phyloP scores from a whole-genome alignment of 1,140 invertebrate species.

The Hypsibius dujardini region DNA sequence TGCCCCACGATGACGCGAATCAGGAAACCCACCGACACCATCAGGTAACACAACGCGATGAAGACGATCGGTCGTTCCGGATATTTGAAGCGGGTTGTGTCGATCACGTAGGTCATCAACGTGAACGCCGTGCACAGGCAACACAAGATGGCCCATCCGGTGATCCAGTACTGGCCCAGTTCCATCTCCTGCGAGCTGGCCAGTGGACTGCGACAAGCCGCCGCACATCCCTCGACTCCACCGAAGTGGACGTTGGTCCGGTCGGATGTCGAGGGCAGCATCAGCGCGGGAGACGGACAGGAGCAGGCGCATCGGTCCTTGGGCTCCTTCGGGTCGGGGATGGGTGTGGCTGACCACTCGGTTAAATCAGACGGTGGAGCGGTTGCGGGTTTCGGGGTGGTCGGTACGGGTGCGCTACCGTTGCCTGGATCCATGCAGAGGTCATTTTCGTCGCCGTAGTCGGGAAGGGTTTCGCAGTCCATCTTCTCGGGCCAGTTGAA shows the following conservation, averaged over 20 bases:
- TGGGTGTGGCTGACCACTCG: slow-evolving; percentile 28
- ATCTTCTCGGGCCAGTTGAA: slow-evolving; percentile 90
- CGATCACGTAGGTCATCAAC: slow-evolving; percentile 55
- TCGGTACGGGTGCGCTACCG: slow-evolving; percentile 28
- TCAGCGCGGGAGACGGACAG: not conserved
- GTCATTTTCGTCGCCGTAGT: slow-evolving; percentile 53
- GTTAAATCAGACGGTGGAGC: no score
- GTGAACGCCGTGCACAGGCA: slow-evolving; percentile 38
- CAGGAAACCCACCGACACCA: slow-evolving; percentile 79
- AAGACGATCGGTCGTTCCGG: slow-evolving; percentile 87
- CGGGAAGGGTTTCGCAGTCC: slow-evolving; percentile 74
- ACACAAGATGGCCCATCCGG: slow-evolving; percentile 38
- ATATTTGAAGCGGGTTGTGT: slow-evolving; percentile 41
- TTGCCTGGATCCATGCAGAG: slow-evolving; percentile 75
- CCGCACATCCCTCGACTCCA: slow-evolving; percentile 60
- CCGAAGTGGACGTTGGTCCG: slow-evolving; percentile 34
- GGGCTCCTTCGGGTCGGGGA: no score
- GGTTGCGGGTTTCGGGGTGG: slow-evolving; percentile 29
- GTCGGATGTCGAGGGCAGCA: not conserved
- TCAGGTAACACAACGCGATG: slow-evolving; percentile 80
- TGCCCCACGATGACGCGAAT: slow-evolving; percentile 63
- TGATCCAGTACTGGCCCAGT: slow-evolving; percentile 56
- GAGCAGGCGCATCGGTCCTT: not conserved
- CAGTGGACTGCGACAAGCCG: slow-evolving; percentile 72
- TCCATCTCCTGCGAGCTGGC: slow-evolving; percentile 64